Percentiles rank a stretch among this genome's conserved stretches.
These are phyloP conservation scores for Radopholus similis DNA, from an alignment of 1,140 invertebrate species.

Conservation along the genomic window DNA sequence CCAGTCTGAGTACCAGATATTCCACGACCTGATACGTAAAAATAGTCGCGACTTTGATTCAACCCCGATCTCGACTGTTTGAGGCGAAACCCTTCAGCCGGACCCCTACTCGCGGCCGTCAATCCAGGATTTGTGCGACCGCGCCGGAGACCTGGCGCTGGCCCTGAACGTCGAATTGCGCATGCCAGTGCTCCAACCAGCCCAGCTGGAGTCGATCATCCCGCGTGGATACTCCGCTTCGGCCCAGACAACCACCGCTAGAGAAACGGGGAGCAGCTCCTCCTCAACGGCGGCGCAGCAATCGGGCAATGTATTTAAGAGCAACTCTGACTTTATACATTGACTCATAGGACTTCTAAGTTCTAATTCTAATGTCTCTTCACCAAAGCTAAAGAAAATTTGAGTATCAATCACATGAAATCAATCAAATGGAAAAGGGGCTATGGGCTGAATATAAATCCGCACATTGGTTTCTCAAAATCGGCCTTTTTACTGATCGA, in stretches of 20 bases:
- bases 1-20: slow-evolving; percentile 75
- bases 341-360: too few relatives aligned
- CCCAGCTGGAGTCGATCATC: background rate
- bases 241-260: background rate
- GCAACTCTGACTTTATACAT: too few relatives aligned
- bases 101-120: slow-evolving; percentile 75
- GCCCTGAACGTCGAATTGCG: slow-evolving; percentile 7
- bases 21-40: slow-evolving; percentile 85
- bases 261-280: too few relatives aligned
- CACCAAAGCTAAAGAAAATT: too few relatives aligned
- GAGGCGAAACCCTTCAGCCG: slow-evolving; percentile 66
- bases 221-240: background rate
- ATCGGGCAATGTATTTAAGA: too few relatives aligned
- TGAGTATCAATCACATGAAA: too few relatives aligned
- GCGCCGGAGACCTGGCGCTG: slow-evolving; percentile 66
- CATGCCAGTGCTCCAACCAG: slow-evolving; percentile 4
- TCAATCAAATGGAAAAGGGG: too few relatives aligned
- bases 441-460: too few relatives aligned
- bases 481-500: too few relatives aligned
- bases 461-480: too few relatives aligned
- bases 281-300: slow-evolving; percentile 2
- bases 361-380: too few relatives aligned
- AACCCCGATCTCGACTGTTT: slow-evolving; percentile 2
- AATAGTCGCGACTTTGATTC: background rate
- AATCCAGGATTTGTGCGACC: slow-evolving; percentile 75